Evolutionary conservation across 2,113 vertebrate genomes (phyloP).

Genomic region (Galeopterus variegatus): DNA sequence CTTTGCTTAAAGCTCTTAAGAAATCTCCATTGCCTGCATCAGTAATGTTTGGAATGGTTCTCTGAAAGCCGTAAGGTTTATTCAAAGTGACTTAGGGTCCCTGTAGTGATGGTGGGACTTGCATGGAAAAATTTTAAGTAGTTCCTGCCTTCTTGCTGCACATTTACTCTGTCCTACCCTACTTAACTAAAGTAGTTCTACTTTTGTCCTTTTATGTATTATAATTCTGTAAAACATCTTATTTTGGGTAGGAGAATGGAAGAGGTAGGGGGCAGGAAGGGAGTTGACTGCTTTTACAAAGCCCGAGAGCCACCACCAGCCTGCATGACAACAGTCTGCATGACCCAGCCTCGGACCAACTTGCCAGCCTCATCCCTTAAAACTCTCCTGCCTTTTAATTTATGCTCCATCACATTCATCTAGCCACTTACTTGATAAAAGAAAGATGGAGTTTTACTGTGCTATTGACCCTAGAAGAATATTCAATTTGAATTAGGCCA

Average conservation of each 20-base stretch:
- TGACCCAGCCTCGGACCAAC: not conserved
- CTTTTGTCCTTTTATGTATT: not conserved
- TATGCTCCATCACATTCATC: slow-evolving; percentile 63
- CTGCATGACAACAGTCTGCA: not conserved
- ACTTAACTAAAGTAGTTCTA: not conserved
- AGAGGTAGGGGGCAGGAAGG: not conserved
- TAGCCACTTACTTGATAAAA: slow-evolving; percentile 47
- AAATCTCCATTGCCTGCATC: not conserved
- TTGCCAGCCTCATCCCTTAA: not conserved
- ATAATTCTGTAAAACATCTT: not conserved
- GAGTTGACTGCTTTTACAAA: not conserved
- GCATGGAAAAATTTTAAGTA: not conserved
- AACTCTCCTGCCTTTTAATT: slow-evolving; percentile 68
- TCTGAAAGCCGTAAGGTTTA: not conserved
- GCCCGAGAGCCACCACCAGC: not conserved
- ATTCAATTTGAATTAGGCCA: slow-evolving; percentile 73
- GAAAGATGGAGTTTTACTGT: slow-evolving; percentile 48
- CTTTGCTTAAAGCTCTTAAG: slow-evolving; percentile 8
- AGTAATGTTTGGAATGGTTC: not conserved
- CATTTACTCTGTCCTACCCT: not conserved
- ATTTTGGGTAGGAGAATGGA: not conserved
- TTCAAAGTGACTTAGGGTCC: not conserved
- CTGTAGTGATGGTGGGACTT: not conserved
- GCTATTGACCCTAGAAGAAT: slow-evolving; percentile 63
- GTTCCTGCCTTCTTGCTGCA: not conserved